phyloP scores from a whole-genome alignment of 2,888 invertebrate genomes.

The Acanthosepion pharaonis region DNA sequence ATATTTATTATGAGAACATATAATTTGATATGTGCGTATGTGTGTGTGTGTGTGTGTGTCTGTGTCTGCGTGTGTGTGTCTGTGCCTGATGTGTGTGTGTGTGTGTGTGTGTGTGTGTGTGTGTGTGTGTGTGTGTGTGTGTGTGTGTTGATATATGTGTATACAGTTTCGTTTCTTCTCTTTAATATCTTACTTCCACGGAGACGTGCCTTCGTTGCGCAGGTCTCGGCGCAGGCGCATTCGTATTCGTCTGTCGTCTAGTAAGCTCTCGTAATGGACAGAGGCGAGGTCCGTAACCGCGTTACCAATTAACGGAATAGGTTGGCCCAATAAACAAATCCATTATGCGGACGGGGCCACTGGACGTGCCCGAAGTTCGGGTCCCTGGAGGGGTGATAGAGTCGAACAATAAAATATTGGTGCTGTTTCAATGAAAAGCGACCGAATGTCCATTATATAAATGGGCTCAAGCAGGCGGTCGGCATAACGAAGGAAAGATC shows the following conservation, averaged over 20 bases:
- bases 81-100: too few species aligned
- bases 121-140: too few species aligned
- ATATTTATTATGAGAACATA: too few species aligned
- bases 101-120: too few species aligned
- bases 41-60: too few species aligned
- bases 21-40: too few species aligned
- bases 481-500: neutral
- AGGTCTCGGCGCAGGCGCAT: too few species aligned
- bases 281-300: slow-evolving; percentile 11
- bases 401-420: slow-evolving; percentile 35
- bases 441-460: slow-evolving; percentile 43
- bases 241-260: neutral
- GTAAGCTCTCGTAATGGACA: slow-evolving; percentile 3
- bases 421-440: slow-evolving; percentile 37
- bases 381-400: neutral
- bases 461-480: neutral
- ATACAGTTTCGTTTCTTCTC: neutral
- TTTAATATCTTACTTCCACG: neutral
- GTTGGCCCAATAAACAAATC: slow-evolving; percentile 33
- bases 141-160: too few species aligned
- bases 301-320: slow-evolving; percentile 33
- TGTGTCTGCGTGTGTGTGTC: too few species aligned
- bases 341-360: neutral
- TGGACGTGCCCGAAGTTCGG: neutral
- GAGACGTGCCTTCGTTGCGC: neutral